These are phyloP conservation scores for Andrena marginata DNA, from an alignment of 2,888 invertebrate species.

Conservation along the genomic window DNA sequence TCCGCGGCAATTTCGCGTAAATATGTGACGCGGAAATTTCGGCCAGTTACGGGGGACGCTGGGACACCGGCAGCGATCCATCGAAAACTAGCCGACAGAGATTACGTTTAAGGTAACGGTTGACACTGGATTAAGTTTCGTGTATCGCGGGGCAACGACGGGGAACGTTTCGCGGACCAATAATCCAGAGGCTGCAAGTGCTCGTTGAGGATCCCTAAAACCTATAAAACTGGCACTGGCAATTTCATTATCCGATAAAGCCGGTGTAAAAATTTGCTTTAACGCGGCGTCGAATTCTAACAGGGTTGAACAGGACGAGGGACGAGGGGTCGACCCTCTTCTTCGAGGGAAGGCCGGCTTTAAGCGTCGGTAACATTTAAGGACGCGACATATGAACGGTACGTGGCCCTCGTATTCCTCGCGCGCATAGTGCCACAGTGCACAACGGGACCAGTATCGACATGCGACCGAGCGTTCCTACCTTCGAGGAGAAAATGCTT, in stretches of 20 bases:
- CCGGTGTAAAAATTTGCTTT: conserved; percentile 1
- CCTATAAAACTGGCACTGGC: not conserved
- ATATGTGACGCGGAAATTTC: conserved; percentile 12
- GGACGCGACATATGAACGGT: conserved; percentile 56
- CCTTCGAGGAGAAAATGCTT: conserved; percentile 37
- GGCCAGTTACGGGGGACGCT: not conserved
- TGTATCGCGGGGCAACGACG: not conserved
- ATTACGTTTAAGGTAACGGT: not conserved
- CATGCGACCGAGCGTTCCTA: conserved; percentile 40
- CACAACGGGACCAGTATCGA: conserved; percentile 53
- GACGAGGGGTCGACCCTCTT: too few relatives aligned
- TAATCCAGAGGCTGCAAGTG: not conserved
- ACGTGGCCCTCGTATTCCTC: conserved; percentile 34
- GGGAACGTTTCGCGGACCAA: not conserved
- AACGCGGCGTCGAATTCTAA: not conserved
- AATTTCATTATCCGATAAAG: conserved; percentile 1
- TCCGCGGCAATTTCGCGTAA: not conserved
- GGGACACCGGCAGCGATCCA: not conserved
- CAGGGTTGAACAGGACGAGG: not conserved
- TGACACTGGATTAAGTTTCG: conserved; percentile 5
- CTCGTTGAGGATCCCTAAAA: not conserved
- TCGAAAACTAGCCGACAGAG: not conserved
- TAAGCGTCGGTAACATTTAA: conserved; percentile 42
- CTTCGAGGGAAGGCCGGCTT: conserved; percentile 20
- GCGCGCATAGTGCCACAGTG: conserved; percentile 2